These are phyloP conservation scores for Aphrophora alni DNA, from an alignment of 2,888 invertebrate species.

Conservation along the genomic window DNA sequence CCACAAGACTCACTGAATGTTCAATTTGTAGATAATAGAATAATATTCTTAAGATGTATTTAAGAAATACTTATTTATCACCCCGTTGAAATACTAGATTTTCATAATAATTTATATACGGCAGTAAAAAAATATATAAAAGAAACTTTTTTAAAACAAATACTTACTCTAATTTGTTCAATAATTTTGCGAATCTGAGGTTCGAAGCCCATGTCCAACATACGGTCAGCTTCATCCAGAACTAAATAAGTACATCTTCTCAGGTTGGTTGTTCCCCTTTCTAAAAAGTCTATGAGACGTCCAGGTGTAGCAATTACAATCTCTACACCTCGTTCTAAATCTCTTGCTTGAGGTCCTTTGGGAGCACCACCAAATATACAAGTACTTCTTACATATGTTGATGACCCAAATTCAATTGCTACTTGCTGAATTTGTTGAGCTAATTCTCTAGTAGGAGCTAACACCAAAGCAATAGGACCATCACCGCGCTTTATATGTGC, in stretches of 20 bases:
- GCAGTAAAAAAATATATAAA: no score
- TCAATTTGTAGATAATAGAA: no score
- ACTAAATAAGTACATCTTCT: conserved; percentile 85
- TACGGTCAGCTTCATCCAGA: conserved; percentile 94
- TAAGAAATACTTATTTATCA: no score
- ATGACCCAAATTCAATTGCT: conserved; percentile 90
- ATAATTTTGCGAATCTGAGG: conserved; percentile 97
- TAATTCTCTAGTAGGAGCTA: conserved; percentile 88
- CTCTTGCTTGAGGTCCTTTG: conserved; percentile 88
- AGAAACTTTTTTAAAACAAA: background rate
- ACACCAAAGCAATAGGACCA: conserved; percentile 89
- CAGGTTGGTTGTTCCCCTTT: conserved; percentile 73
- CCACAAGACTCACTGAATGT: no score
- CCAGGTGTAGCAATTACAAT: conserved; percentile 98
- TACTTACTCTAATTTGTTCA: conserved; percentile 78
- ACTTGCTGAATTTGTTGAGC: conserved; percentile 90
- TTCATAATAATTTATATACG: no score
- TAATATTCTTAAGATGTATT: no score
- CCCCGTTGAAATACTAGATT: no score
- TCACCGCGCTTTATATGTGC: conserved; percentile 85
- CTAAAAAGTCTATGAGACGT: conserved; percentile 91
- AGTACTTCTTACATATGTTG: conserved; percentile 86
- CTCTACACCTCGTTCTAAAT: conserved; percentile 87
- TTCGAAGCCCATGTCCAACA: conserved; percentile 99
- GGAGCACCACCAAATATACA: conserved; percentile 99